Percentiles rank a stretch among this genome's conserved stretches.
Evolutionary conservation across 2,113 vertebrate species (phyloP).

Genomic region (Nansenia antarctica): DNA sequence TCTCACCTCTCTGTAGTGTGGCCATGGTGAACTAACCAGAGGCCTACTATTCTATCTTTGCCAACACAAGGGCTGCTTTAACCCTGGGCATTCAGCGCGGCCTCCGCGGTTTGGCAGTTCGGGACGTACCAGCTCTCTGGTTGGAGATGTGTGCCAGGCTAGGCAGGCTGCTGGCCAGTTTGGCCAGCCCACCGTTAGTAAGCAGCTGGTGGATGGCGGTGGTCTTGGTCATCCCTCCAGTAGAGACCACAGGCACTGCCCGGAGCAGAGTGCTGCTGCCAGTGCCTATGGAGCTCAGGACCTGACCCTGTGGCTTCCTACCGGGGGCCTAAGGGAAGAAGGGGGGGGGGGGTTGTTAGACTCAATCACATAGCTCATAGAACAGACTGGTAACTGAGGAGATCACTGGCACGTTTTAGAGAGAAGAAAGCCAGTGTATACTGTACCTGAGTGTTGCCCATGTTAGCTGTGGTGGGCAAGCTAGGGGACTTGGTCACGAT

Average conservation of each 20-base stretch:
- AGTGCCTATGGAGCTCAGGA: constrained; percentile 76
- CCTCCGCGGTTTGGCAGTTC: constrained; percentile 63
- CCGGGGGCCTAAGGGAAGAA: constrained; percentile 68
- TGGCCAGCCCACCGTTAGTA: constrained; percentile 90
- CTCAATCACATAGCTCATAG: not conserved
- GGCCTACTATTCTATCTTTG: constrained; percentile 43
- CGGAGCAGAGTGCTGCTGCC: constrained; percentile 82
- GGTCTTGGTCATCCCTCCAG: constrained; percentile 82
- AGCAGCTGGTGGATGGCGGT: constrained; percentile 95
- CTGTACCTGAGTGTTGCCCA: constrained; percentile 77
- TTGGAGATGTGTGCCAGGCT: constrained; percentile 92
- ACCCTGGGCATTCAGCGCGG: constrained; percentile 66
- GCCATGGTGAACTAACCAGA: constrained; percentile 24
- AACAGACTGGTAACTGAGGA: not conserved
- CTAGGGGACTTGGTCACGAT: constrained; percentile 86
- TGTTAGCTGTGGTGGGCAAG: constrained; percentile 71
- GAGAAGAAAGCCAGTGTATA: constrained; percentile 26
- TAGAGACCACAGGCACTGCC: constrained; percentile 86
- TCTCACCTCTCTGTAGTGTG: constrained; percentile 1
- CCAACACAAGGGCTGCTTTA: constrained; percentile 44
- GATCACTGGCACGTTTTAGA: not conserved
- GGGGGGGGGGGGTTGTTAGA: not conserved
- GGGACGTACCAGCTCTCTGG: constrained; percentile 86
- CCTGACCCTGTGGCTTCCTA: constrained; percentile 79
- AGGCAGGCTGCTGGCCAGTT: constrained; percentile 89